phyloP scores from a whole-genome alignment of 2,888 invertebrate genomes.

The Drosophila putrida region DNA sequence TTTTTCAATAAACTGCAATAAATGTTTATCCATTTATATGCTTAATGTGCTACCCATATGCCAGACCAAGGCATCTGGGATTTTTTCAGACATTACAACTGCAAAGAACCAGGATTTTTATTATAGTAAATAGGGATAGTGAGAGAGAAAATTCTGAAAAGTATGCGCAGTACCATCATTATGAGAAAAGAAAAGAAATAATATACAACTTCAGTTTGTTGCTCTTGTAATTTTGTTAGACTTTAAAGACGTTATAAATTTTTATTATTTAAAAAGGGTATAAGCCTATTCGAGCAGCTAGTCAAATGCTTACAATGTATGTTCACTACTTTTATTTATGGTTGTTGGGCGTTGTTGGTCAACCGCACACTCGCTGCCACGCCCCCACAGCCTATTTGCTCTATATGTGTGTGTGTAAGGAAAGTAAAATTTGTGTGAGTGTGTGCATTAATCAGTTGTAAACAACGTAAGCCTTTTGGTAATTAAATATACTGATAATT shows the following conservation, averaged over 20 bases:
- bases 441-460: slow-evolving; percentile 57
- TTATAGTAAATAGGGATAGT: neutral
- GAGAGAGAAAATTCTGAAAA: neutral
- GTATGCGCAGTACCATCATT: neutral
- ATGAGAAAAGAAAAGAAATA: neutral
- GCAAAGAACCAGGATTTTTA: neutral
- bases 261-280: slow-evolving; percentile 22
- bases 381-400: neutral
- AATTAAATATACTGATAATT: slow-evolving; percentile 59
- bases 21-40: slow-evolving; percentile 80
- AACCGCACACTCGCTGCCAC: slow-evolving; percentile 45
- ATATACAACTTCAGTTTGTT: neutral
- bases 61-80: neutral
- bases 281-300: neutral
- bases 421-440: slow-evolving; percentile 7
- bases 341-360: slow-evolving; percentile 31
- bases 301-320: neutral
- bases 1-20: slow-evolving; percentile 81
- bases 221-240: neutral
- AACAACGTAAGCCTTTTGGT: slow-evolving; percentile 53
- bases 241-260: neutral
- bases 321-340: slow-evolving; percentile 49
- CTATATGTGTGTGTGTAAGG: slow-evolving; percentile 2
- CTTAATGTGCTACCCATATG: slow-evolving; percentile 56
- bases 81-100: neutral